Conservation (phyloP, 2,888 invertebrate genomes). For the Tigriopus californicus region DNA sequence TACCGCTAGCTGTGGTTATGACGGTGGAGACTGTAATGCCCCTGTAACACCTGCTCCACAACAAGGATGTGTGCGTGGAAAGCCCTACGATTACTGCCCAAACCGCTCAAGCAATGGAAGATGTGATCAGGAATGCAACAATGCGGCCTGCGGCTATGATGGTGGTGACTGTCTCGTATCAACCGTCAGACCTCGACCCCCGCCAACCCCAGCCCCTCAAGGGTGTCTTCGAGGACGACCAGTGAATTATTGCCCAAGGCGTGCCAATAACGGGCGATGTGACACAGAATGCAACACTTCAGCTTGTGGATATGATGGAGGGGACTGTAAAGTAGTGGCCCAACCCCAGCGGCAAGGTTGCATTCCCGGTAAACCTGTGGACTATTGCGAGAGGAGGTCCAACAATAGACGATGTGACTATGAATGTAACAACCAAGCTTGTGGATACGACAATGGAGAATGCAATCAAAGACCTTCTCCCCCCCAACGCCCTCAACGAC, state of each 20-base stretch:
- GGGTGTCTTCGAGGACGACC: neutral
- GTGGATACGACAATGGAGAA: neutral
- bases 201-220: neutral
- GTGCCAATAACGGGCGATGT: neutral
- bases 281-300: conserved; percentile 1
- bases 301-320: conserved; percentile 1
- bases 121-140: neutral
- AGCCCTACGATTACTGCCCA: no score
- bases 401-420: neutral
- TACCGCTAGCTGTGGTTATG: neutral
- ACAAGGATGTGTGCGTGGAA: no score
- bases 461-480: neutral
- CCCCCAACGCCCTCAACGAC: neutral
- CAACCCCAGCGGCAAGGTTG: neutral
- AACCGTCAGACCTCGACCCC: no score
- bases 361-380: neutral
- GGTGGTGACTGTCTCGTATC: neutral
- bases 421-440: neutral
- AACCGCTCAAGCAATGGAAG: neutral
- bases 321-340: neutral
- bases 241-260: neutral
- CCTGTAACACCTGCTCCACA: no score
- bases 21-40: conserved; percentile 3
- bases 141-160: neutral
- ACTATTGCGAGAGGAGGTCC: neutral